phyloP scores from a whole-genome alignment of 2,888 invertebrate genomes.

The Campopleginae sp. region DNA sequence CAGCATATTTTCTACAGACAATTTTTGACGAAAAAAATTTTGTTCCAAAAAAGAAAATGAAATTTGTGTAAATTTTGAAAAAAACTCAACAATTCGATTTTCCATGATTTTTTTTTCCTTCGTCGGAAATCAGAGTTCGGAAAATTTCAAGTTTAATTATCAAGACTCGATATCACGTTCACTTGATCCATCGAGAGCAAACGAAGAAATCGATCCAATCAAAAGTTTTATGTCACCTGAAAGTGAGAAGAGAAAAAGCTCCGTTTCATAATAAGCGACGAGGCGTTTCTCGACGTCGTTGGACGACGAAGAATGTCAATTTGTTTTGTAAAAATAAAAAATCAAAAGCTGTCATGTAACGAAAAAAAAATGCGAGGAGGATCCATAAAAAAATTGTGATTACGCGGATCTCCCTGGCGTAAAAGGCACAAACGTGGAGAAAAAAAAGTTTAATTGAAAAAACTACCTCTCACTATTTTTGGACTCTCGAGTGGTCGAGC shows the following conservation, averaged over 20 bases:
- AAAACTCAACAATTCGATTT: background rate
- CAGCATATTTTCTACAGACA: background rate
- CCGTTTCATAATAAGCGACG: background rate
- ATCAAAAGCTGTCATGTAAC: conserved; percentile 1
- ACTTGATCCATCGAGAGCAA: background rate
- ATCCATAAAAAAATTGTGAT: background rate
- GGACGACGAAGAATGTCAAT: conserved; percentile 49
- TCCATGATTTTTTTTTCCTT: background rate
- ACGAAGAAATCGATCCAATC: background rate
- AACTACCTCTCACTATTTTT: conserved; percentile 40
- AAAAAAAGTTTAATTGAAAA: conserved; percentile 18
- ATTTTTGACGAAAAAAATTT: background rate
- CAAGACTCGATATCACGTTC: background rate
- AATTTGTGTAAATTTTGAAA: background rate
- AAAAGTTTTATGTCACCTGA: background rate
- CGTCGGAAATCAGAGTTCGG: background rate
- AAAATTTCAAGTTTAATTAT: background rate
- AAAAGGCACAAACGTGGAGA: background rate
- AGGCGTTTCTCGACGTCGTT: background rate
- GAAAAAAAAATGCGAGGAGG: conserved; percentile 25
- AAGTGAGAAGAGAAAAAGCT: background rate
- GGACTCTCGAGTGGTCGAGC: conserved; percentile 6
- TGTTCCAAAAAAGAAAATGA: too few relatives aligned
- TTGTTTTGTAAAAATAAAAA: conserved; percentile 50
- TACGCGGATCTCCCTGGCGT: too few relatives aligned